Evolutionary conservation across 2,888 invertebrate species (phyloP), one percentile per base, ranked within the genome.

Genomic region (Empis livida): DNA sequence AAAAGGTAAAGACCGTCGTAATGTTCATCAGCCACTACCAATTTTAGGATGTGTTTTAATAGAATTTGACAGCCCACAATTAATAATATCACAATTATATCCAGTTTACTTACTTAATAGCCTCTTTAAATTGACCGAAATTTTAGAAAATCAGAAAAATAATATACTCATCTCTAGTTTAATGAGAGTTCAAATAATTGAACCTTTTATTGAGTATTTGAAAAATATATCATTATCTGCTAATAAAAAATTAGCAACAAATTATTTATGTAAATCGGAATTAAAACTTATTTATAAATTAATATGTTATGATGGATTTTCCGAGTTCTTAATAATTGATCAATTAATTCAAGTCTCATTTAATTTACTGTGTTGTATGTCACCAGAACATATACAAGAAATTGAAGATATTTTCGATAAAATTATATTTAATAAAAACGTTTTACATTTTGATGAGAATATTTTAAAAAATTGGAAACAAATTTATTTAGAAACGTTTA

Each of bases 391-490:
- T 55, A 74, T 73, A 55, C 57, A 60, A 32, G 77, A 79, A 57
- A 66, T 82, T 13, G 72, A 76, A 53, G 74, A 64, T 55, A 59
- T 82, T 10, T 76, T 82, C 45, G 67, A 71, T 39, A 70, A 73
- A 46, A 73, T 80, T 10, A 71, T 82, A 15, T 82, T 82, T 55
- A 78, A 76, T 60, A 70, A 70, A 11, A 59, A 73, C 31, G 81
- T 77, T 70, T 75, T 79, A 54, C 54, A 77, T 40, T 70, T 76
- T 45, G 76, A 78, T 53, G 67, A 72, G 46, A 64, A 76, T 17
- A 62, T 80, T 1, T 51, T 66, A 51, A 68, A 72, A 53, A 69
- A 77, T 55, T 68, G 80, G 46, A 73, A 74, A 65, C 53, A 71
- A 64, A 53, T 67, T 61, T 55, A 76, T 70, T 42, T 75, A 65